Percentiles rank a stretch among this genome's conserved stretches.
These are phyloP conservation scores for Polypterus senegalus DNA, from an alignment of 2,113 vertebrate species.

Conservation along the genomic window DNA sequence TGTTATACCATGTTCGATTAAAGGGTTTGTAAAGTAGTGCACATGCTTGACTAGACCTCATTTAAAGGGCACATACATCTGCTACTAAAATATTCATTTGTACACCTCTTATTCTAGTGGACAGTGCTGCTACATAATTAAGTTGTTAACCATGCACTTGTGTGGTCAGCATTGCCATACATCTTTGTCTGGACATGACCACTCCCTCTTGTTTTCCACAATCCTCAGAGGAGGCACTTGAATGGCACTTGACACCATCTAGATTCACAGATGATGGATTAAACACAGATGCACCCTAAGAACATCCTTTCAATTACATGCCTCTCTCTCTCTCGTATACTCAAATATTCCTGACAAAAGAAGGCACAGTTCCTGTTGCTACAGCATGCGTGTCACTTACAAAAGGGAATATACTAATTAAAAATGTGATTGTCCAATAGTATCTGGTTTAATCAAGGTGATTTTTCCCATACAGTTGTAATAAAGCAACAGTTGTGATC, in stretches of 20 bases:
- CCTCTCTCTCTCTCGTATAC: conserved; percentile 23
- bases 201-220: conserved; percentile 42
- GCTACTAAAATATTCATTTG: conserved; percentile 8
- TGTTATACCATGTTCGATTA: no score
- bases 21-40: no score
- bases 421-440: no score
- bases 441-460: no score
- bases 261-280: conserved; percentile 48
- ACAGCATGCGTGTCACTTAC: not conserved
- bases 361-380: conserved; percentile 25
- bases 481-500: no score
- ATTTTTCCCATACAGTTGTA: no score
- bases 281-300: conserved; percentile 38
- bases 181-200: conserved; percentile 43
- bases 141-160: conserved; percentile 57
- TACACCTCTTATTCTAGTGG: conserved; percentile 42
- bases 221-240: conserved; percentile 46
- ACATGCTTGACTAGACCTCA: no score
- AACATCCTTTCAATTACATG: conserved; percentile 45
- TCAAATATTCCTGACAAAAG: conserved; percentile 29
- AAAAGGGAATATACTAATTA: no score
- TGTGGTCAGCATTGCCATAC: conserved; percentile 49
- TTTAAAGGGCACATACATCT: not conserved
- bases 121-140: conserved; percentile 56
- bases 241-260: conserved; percentile 54